Conservation (phyloP, 2,888 invertebrate genomes). For the Teleogryllus oceanicus region DNA sequence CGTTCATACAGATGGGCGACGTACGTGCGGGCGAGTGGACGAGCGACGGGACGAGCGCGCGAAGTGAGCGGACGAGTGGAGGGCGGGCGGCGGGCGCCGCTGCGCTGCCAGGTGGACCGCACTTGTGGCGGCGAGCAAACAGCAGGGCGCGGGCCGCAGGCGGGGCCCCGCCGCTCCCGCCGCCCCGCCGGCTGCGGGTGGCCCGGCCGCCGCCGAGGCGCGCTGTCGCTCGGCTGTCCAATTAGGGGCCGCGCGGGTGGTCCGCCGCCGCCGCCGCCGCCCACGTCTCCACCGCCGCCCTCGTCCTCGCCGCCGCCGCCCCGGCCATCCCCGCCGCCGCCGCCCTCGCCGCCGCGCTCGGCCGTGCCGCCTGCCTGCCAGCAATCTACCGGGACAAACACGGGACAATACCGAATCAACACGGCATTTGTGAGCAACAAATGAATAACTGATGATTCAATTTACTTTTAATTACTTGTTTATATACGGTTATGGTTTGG, state of each 20-base stretch:
- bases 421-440: conserved; percentile 10
- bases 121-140: conserved; percentile 9
- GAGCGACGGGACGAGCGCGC: not conserved
- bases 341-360: not conserved
- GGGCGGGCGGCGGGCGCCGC: not conserved
- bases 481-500: not conserved
- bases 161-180: not conserved
- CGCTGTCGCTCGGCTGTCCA: conserved; percentile 9
- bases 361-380: not conserved
- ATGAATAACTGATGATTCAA: conserved; percentile 18
- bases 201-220: conserved; percentile 2
- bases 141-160: conserved; percentile 4
- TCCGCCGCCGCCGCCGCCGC: not conserved
- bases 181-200: not conserved
- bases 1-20: not conserved
- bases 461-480: not conserved
- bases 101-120: not conserved
- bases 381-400: not conserved
- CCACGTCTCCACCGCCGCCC: not conserved
- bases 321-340: not conserved
- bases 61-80: not conserved
- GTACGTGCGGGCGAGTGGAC: too few relatives aligned
- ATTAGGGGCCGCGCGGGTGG: not conserved
- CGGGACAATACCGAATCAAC: conserved; percentile 9
- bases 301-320: not conserved